Evolutionary conservation across 2,113 vertebrate genomes (phyloP), one percentile per base, ranked within the genome.

Genomic region (Onychostoma macrolepis): DNA sequence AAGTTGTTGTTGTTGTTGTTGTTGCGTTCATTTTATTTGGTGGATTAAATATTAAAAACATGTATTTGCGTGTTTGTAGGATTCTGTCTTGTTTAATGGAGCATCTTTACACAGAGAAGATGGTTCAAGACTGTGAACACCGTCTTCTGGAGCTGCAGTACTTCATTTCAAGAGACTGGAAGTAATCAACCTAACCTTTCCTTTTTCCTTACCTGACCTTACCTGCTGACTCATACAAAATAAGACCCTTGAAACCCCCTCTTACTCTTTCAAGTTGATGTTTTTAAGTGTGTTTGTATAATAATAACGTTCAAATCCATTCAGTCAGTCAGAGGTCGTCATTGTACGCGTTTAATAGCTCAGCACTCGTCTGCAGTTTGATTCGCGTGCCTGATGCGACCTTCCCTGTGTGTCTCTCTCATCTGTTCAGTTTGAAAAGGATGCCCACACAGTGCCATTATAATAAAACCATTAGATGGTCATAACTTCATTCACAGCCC

Each of bases 31-130:
- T 58, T 58, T 58, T 58, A n/a, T 58, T n/a, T n/a, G 56, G 56
- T 58, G 56, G 21, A 58, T 58, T 58, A n/a, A 58, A 58, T 58
- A 58, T 24, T 3, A 58, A 58, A 58, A 58, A 58, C 53, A 56
- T 58, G n/a, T 19, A 61, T 72, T 77, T 83, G 19, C 84, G 56
- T 88, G 63, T 85, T 33, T 89, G 50, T 86, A 99, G 97, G 98
- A 98, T 99, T 91, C 95, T 99, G 26, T 99, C 97, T 0, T 99
- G 98, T 89, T 95, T 99, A 50, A 99, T 99, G 98, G 98, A 99
- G 86, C 98, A 97, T 82, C 94, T 99, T 72, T 99, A 99, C 90
- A 99, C 98, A 0, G 98, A 99, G 90, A 99, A 99, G 93, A 99
- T 99, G 98, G 98, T 99, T 28, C 97, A 97, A 89, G 96, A 97